These are phyloP conservation scores for Xanthostigma xanthostigma DNA, from an alignment of 2,888 invertebrate genomes.

Conservation along the genomic window DNA sequence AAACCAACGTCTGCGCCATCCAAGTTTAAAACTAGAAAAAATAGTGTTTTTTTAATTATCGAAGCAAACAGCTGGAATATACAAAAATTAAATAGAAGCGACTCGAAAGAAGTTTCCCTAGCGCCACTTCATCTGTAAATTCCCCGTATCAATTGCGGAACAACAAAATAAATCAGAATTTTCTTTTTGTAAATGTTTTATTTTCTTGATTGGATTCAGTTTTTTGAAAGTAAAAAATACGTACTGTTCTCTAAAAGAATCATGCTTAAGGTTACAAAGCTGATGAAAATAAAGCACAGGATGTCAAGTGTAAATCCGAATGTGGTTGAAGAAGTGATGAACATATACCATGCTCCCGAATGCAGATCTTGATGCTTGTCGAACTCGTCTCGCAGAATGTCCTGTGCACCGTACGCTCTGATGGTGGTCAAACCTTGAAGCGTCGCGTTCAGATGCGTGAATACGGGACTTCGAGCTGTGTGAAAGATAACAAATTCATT, in stretches of 20 bases:
- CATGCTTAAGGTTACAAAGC: conserved; percentile 50
- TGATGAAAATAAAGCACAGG: conserved; percentile 45
- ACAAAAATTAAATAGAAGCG: too few relatives aligned
- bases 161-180: not conserved
- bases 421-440: conserved; percentile 69
- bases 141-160: too few relatives aligned
- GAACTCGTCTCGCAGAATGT: conserved; percentile 39
- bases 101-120: too few relatives aligned
- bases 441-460: conserved; percentile 65
- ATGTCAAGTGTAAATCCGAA: conserved; percentile 51
- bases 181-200: not conserved
- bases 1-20: conserved; percentile 44
- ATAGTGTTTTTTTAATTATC: too few relatives aligned
- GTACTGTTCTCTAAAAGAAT: conserved; percentile 29
- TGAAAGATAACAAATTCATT: conserved; percentile 6
- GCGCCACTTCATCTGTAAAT: too few relatives aligned
- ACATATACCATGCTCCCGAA: conserved; percentile 52
- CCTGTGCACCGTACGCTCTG: conserved; percentile 56
- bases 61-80: too few relatives aligned
- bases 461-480: conserved; percentile 70
- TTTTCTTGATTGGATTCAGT: not conserved
- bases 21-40: too few relatives aligned
- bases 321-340: conserved; percentile 44
- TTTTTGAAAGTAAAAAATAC: conserved; percentile 4
- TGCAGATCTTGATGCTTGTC: conserved; percentile 44